Base-by-base conservation (phyloP, 2,797 vertebrate genomes). In the Paratrypauchen microcephalus region DNA sequence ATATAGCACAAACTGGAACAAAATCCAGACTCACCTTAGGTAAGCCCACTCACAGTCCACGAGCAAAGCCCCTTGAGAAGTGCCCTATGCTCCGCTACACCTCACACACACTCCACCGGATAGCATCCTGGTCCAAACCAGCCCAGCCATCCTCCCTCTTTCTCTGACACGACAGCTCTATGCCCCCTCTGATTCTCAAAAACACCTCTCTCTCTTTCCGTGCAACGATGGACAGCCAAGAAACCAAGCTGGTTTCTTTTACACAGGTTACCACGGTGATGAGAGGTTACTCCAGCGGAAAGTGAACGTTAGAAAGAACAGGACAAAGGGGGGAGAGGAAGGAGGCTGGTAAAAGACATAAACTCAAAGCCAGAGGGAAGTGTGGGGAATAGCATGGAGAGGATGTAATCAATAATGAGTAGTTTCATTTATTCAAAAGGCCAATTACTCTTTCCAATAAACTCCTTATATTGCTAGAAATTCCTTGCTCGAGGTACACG, bases 221-320 rank as follows among this genome's bases (percentile, higher is more conserved):
- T 65, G 56, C 1, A 24, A 24, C 39, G 9, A 69, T 66, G 56
- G 21, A 75, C 83, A 74, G 84, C 88, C 85, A 89, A 88, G 74
- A 82, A 24, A 70, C 80, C 82, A 47, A 71, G 87, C 65, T 83
- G 81, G 85, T 88, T 86, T 85, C 76, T 77, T 82, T 84, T 74
- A 64, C 78, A 65, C 78, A 90, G 88, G 90, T 93, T 94, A 90
- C 92, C 92, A 89, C 69, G 87, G 91, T 87, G 89, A 93, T 91
- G 75, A 12, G 71, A 76, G 66, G 74, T 82, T 80, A 81, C 82
- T 80, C 79, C 52, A 79, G 76, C 68, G 65, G 75, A 73, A 73
- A 71, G 73, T 75, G 76, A 82, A 66, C 55, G 48, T 66, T 72
- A 67, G 81, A 69, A 70, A 61, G 68, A 66, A 66, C 57, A 45